Conservation (phyloP, 1,140 invertebrate species). For the Tribolium madens region DNA sequence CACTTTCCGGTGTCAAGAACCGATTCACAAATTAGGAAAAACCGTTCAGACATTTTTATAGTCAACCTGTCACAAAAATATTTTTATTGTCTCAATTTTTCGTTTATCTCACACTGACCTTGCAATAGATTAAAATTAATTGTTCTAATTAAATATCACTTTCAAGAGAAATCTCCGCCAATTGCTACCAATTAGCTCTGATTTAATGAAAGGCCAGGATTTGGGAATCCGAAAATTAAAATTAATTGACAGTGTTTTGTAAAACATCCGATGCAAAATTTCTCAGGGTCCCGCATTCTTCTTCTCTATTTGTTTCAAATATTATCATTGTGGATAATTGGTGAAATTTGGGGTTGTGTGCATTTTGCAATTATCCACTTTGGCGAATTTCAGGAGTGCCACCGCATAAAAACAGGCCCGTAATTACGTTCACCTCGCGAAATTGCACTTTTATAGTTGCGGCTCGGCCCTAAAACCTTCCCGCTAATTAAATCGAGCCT, state of each 20-base stretch:
- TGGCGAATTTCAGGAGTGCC: conserved; percentile 45
- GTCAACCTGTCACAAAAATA: background rate
- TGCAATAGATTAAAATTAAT: conserved; percentile 24
- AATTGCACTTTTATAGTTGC: conserved; percentile 49
- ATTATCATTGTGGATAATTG: conserved; percentile 48
- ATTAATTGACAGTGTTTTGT: conserved; percentile 17
- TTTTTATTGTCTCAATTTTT: background rate
- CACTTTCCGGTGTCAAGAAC: background rate
- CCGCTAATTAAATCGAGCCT: conserved; percentile 7
- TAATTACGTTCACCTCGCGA: conserved; percentile 48
- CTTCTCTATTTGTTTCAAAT: conserved; percentile 43
- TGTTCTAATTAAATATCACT: conserved; percentile 43
- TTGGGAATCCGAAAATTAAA: conserved; percentile 16
- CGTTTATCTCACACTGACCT: background rate
- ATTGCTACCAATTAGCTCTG: conserved; percentile 22
- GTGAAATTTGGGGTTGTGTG: conserved; percentile 34
- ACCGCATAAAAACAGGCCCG: conserved; percentile 45
- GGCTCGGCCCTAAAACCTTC: conserved; percentile 12
- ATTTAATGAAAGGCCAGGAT: conserved; percentile 15
- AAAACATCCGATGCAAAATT: conserved; percentile 6
- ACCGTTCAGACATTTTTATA: background rate
- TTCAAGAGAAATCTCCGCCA: conserved; percentile 31
- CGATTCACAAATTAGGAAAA: background rate
- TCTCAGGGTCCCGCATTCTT: conserved; percentile 40
- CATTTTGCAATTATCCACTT: conserved; percentile 36